These are phyloP conservation scores for Acrocephalus scirpaceus DNA, from an alignment of 2,797 vertebrate genomes.

Conservation along the genomic window DNA sequence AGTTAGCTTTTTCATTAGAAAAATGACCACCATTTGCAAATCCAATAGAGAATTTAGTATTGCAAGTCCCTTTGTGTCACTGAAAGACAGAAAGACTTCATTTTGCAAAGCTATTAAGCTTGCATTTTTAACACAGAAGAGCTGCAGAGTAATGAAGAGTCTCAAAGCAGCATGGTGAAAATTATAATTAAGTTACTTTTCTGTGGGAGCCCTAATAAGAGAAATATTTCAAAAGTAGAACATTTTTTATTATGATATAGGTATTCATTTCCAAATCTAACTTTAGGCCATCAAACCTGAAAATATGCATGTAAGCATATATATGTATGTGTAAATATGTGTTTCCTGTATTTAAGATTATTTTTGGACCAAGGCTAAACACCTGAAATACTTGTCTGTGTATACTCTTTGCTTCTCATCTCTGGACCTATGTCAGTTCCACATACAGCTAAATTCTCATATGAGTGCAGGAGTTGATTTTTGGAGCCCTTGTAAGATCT, in stretches of 20 bases:
- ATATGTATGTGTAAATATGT: background rate
- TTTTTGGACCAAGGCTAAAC: background rate
- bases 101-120: background rate
- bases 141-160: background rate
- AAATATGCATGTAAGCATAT: background rate
- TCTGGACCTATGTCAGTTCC: background rate
- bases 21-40: background rate
- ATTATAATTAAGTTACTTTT: background rate
- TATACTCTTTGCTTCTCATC: background rate
- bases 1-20: background rate
- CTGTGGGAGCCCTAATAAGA: background rate
- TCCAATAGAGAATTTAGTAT: background rate
- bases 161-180: background rate
- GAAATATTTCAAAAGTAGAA: background rate
- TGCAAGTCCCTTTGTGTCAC: background rate
- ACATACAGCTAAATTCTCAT: background rate
- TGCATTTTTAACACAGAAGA: background rate
- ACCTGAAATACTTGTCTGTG: background rate
- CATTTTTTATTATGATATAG: background rate
- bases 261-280: background rate
- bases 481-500: background rate
- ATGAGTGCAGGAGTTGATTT: background rate
- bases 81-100: background rate
- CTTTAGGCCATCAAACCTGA: background rate
- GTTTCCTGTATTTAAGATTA: background rate